Evolutionary conservation across 2,888 invertebrate species (phyloP).

Genomic region (Drosophila limbata): DNA sequence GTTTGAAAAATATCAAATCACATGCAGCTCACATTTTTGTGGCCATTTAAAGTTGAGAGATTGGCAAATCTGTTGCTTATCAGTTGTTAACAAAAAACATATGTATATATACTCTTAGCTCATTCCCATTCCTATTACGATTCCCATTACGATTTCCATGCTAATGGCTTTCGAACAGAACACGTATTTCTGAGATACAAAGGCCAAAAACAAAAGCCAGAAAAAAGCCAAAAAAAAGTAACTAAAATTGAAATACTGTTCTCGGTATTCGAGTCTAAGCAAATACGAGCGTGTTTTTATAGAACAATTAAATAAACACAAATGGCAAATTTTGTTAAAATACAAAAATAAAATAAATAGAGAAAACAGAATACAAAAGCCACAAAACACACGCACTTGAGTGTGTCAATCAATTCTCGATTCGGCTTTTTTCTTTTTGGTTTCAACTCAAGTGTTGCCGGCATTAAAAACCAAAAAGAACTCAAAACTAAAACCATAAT

Average conservation of each 20-base stretch:
- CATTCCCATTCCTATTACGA: constrained; percentile 17
- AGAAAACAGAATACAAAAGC: constrained; percentile 22
- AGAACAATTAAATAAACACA: constrained; percentile 68
- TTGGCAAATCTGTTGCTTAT: constrained; percentile 48
- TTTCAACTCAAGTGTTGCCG: constrained; percentile 43
- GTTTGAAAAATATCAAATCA: constrained; percentile 10
- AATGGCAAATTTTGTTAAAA: constrained; percentile 54
- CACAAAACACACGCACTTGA: constrained; percentile 47
- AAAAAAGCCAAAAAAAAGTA: constrained; percentile 15
- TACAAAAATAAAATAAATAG: neutral
- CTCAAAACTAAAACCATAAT: constrained; percentile 29
- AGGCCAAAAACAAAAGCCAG: constrained; percentile 35
- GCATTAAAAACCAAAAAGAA: constrained; percentile 16
- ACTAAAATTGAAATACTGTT: constrained; percentile 43
- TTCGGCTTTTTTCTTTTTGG: neutral
- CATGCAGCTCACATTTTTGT: constrained; percentile 34
- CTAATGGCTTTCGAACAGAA: constrained; percentile 43
- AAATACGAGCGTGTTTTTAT: constrained; percentile 51
- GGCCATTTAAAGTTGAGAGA: constrained; percentile 21
- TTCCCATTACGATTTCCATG: constrained; percentile 13
- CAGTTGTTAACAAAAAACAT: constrained; percentile 22
- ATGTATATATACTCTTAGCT: neutral
- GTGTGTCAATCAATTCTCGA: constrained; percentile 54
- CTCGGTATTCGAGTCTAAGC: constrained; percentile 44
- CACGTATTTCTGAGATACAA: constrained; percentile 51